Base-by-base conservation (phyloP, 2,797 vertebrate genomes). In the Microhierax caerulescens region DNA sequence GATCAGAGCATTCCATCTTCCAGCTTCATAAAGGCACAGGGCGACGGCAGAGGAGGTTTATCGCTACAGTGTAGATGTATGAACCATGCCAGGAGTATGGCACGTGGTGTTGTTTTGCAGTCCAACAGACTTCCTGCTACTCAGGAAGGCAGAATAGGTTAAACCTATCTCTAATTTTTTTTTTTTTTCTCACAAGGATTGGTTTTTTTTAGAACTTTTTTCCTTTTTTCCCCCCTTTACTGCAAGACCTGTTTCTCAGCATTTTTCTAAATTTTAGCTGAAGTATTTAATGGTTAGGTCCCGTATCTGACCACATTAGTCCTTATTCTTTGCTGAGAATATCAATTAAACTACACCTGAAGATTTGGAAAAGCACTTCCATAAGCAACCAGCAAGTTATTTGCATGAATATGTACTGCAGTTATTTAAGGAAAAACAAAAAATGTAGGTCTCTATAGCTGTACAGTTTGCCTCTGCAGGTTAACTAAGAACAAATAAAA, bases 321-420 rank as follows among this genome's bases (percentile, higher is more conserved):
- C 54, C 74, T 93, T 64, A 57, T 47, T 85, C 34, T 97, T 97
- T 96, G 50, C 84, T 45, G n/a, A 32, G 51, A 76, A 91, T 95
- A 86, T 64, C 74, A 96, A 90, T 95, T 96, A 95, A 96, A 92
- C 76, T 85, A 84, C 56, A 96, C 53, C 61, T 91, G 61, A 36
- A 95, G 37, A 36, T 95, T 96, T 94, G 91, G 89, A 93, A 97
- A 95, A 94, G 60, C 43, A 79, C 22, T 87, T 89, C 41, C 64
- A 54, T 34, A 73, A 76, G 51, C 63, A 75, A 87, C 32, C 50
- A 53, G 20, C 45, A 77, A 93, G 60, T 74, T 80, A 90, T 91
- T 85, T 88, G 63, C 24, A 79, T 68, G 2, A 60, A 5, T 51
- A 73, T 32, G n/a, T 77, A 30, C 18, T 68, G 85, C 36, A 56